Evolutionary conservation across 2,888 invertebrate species (phyloP).

Genomic region (Drosophila macrothrix): DNA sequence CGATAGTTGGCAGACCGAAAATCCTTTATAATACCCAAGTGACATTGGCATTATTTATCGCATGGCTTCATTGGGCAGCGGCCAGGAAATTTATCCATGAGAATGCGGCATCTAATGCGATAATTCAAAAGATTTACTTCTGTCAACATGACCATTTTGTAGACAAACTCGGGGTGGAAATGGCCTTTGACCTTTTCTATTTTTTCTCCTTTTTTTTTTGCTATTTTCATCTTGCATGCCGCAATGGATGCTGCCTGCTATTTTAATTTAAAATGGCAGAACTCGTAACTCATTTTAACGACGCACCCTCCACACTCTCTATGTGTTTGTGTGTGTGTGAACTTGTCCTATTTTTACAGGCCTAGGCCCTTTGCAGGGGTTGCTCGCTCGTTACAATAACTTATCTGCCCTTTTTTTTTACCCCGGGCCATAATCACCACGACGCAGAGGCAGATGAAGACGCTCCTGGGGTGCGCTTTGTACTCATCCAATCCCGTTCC

Average conservation of each 20-base stretch:
- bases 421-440: conserved; percentile 69
- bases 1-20: conserved; percentile 57
- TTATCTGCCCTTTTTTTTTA: conserved; percentile 75
- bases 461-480: conserved; percentile 82
- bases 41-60: conserved; percentile 77
- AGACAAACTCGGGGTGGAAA: conserved; percentile 68
- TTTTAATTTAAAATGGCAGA: conserved; percentile 84
- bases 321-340: conserved; percentile 47
- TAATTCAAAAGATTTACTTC: conserved; percentile 84
- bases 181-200: conserved; percentile 75
- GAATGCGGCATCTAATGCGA: conserved; percentile 81
- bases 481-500: conserved; percentile 32
- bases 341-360: conserved; percentile 80
- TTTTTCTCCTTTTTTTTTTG: conserved; percentile 15
- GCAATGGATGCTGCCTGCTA: conserved; percentile 68
- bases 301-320: conserved; percentile 64
- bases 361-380: conserved; percentile 71
- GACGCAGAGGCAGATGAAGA: conserved; percentile 52
- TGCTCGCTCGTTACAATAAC: conserved; percentile 77
- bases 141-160: conserved; percentile 84
- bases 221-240: conserved; percentile 59
- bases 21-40: conserved; percentile 78
- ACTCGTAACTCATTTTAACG: conserved; percentile 84
- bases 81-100: conserved; percentile 66
- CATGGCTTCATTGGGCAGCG: conserved; percentile 77